Evolutionary conservation across 2,888 invertebrate species (phyloP), one percentile per base, ranked within the genome.

Genomic region (Doris montereyensis): DNA sequence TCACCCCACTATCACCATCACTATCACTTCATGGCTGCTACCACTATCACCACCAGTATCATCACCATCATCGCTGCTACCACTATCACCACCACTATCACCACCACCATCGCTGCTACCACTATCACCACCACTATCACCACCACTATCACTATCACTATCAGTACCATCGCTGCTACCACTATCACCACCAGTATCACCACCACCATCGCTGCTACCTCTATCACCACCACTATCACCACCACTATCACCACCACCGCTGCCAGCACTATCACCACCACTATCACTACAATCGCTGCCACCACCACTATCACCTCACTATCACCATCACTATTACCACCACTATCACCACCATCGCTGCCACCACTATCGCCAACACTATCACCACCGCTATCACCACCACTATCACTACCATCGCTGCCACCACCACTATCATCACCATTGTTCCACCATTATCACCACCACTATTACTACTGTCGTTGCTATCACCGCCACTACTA

Each of bases 231-330:
- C 17, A 41, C 52, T 41, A 41, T 17, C 17, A 41, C 52, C 17
- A 41, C 34, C 35, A 34, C 71, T 13, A 71, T 35, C 24, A 71
- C 35, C 28, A 28, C 68, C 21, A 34, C 35, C n/a, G n/a, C n/a
- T n/a, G n/a, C n/a, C n/a, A n/a, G n/a, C n/a, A n/a, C n/a, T n/a
- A n/a, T n/a, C n/a, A n/a, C n/a, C 26, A 8, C 13, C 30, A 76
- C 76, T 60, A 76, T 65, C 35, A 62, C 76, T 34, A 76, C 62
- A 28, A 76, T 65, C 32, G 65, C 62, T 76, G 32, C 35, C 65
- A 32, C 76, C 34, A 76, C 76, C 28, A 76, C 35, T 60, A 76
- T 65, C 1, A 34, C 60, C 34, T 30, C 65, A 58, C 74, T 74
- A 28, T 26, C 34, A 65, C 65, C 30, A 65, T 21, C 60, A 10